Base-by-base conservation (phyloP, 2,797 vertebrate genomes). In the Pygocentrus nattereri region DNA sequence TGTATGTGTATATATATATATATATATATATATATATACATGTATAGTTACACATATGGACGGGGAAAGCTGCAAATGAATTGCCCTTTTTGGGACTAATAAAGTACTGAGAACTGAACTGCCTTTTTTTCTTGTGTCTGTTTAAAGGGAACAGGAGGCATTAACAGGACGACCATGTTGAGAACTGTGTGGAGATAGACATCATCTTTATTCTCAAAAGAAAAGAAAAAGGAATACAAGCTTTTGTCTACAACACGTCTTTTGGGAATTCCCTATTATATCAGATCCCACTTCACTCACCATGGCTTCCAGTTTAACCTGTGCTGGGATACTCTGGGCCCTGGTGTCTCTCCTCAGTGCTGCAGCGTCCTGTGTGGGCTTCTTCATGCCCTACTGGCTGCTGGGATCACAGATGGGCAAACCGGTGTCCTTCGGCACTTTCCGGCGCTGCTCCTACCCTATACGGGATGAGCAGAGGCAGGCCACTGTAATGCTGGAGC, bases 381-480 rank as follows among this genome's bases (percentile, higher is more conserved):
- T 99, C 94, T 99, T 99, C 89, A 98, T 99, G 98, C 98, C 98
- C 68, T 99, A 99, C 92, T 99, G 98, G 98, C 95, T 99, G 74
- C 91, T 98, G 91, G 96, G 96, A 0, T 95, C 94, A 18, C 96
- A 96, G 88, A 91, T 99, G 95, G 97, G 96, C 91, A 99, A 97
- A 88, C 94, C 97, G 0, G 98, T 99, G 88, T 99, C 97, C 62
- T 99, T 99, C 0, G 97, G 98, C 78, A 98, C 98, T 10, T 99
- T 99, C 82, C 96, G 98, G 12, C 95, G 98, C 69, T 99, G 98
- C 91, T 98, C 98, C 0, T 99, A 99, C 85, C 98, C 98, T 0
- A 96, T 99, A 75, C 93, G 96, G 52, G 98, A 99, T 0, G 97
- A 99, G 88, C 96, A 91, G 87, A 93, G 92, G 59, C 97, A 98